Evolutionary conservation across 1,140 invertebrate genomes (phyloP).

Genomic region (Plodia interpunctella): DNA sequence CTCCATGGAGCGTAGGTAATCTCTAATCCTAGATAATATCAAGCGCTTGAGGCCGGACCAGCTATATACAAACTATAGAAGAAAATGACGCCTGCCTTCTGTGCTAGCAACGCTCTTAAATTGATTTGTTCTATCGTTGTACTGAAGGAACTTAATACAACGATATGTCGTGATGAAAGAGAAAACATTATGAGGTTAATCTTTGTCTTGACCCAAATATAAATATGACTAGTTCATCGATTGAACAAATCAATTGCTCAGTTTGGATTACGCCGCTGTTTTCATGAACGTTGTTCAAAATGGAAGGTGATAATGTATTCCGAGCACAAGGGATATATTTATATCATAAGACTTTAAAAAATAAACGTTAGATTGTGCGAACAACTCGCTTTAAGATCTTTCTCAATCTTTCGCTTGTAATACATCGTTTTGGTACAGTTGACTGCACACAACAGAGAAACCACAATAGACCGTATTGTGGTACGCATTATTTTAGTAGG

Average conservation of each 20-base stretch:
- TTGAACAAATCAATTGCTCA: not conserved
- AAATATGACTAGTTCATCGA: not conserved
- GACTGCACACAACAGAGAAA: not conserved
- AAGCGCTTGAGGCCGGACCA: too few relatives aligned
- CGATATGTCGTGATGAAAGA: not conserved
- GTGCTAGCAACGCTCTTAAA: not conserved
- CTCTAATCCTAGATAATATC: too few relatives aligned
- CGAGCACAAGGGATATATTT: slow-evolving; percentile 32
- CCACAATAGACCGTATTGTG: too few relatives aligned
- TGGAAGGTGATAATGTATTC: slow-evolving; percentile 29
- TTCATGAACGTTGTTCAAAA: slow-evolving; percentile 23
- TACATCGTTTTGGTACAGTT: not conserved
- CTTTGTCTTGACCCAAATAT: not conserved
- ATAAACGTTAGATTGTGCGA: slow-evolving; percentile 11
- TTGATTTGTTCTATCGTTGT: not conserved
- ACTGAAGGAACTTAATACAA: not conserved
- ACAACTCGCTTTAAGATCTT: slow-evolving; percentile 4
- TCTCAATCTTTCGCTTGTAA: slow-evolving; percentile 1
- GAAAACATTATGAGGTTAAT: not conserved
- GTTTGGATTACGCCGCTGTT: not conserved
- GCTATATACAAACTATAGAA: too few relatives aligned
- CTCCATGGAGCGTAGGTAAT: too few relatives aligned
- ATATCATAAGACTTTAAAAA: slow-evolving; percentile 20
- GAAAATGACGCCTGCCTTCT: too few relatives aligned
- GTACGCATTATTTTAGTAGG: too few relatives aligned